Percentiles rank a stretch among this genome's conserved stretches.
Conservation (phyloP, 2,888 invertebrate species). For the Drosophila dives region DNA sequence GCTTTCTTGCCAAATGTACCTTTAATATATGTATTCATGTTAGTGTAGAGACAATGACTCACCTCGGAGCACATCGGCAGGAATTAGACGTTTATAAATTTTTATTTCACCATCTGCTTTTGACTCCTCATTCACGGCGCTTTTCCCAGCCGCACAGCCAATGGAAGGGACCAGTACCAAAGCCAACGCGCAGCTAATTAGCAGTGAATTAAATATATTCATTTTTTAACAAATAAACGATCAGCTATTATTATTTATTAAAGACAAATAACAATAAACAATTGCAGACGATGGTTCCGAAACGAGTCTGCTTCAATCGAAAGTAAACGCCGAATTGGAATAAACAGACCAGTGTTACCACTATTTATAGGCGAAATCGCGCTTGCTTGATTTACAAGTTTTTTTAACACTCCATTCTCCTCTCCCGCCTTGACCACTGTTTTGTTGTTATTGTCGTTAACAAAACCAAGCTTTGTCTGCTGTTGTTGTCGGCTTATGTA, state of each 20-base stretch:
- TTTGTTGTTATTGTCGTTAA: background rate
- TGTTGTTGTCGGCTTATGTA: constrained; percentile 10
- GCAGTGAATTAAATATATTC: constrained; percentile 24
- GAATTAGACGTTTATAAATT: constrained; percentile 92
- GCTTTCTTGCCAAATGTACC: background rate
- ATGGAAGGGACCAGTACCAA: constrained; percentile 24
- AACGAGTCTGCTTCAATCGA: constrained; percentile 71
- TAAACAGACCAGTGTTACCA: constrained; percentile 56
- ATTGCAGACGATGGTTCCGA: constrained; percentile 31
- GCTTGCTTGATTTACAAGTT: constrained; percentile 40
- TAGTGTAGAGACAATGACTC: constrained; percentile 66
- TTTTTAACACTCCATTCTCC: constrained; percentile 10
- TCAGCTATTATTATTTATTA: background rate
- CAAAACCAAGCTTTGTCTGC: constrained; percentile 43
- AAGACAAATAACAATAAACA: constrained; percentile 11
- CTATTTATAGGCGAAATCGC: constrained; percentile 78
- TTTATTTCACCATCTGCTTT: constrained; percentile 86
- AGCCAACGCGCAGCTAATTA: constrained; percentile 27
- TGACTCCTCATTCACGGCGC: constrained; percentile 8
- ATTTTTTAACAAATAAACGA: constrained; percentile 23
- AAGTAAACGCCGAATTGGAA: constrained; percentile 80
- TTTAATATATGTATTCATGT: background rate
- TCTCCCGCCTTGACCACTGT: background rate
- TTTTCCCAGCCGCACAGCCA: constrained; percentile 25
- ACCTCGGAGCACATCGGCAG: constrained; percentile 96